A percentile compares a stretch with the other conserved stretches of the same genome.
Evolutionary conservation across 1,140 invertebrate species (phyloP).

Genomic region (Popillia japonica): DNA sequence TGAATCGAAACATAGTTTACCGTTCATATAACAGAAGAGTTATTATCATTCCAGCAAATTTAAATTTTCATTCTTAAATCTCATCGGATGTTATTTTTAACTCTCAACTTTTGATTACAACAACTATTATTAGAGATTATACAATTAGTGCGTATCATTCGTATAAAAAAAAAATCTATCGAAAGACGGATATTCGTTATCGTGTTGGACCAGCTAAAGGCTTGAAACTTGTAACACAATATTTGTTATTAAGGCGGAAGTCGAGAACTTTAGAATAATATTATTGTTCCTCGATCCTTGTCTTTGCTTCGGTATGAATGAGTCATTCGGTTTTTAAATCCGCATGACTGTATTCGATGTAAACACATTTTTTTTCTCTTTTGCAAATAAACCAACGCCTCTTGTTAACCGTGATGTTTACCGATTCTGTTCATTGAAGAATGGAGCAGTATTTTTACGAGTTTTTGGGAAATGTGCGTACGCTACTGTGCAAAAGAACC

Average conservation of each 20-base stretch:
- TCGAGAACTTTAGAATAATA: background rate
- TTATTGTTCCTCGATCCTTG: background rate
- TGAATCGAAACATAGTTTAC: too few relatives aligned
- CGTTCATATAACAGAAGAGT: too few relatives aligned
- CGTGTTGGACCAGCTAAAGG: background rate
- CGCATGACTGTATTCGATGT: background rate
- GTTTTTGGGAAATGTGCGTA: too few relatives aligned
- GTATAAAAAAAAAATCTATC: too few relatives aligned
- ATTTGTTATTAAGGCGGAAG: background rate
- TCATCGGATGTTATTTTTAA: conserved; percentile 11
- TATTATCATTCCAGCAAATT: too few relatives aligned
- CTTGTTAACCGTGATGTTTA: too few relatives aligned
- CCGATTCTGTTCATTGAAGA: too few relatives aligned
- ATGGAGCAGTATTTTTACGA: too few relatives aligned
- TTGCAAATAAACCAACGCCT: too few relatives aligned
- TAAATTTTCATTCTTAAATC: conserved; percentile 5
- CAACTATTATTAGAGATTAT: background rate
- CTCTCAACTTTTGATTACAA: background rate
- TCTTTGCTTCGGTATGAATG: background rate
- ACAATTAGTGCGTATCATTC: background rate
- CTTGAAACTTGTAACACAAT: too few relatives aligned
- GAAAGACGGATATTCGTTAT: background rate
- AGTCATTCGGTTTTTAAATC: background rate
- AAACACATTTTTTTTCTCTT: too few relatives aligned
- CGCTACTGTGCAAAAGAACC: too few relatives aligned